Base-by-base conservation (phyloP, 2,888 invertebrate genomes). In the Sinodicranocentrus sp. region DNA sequence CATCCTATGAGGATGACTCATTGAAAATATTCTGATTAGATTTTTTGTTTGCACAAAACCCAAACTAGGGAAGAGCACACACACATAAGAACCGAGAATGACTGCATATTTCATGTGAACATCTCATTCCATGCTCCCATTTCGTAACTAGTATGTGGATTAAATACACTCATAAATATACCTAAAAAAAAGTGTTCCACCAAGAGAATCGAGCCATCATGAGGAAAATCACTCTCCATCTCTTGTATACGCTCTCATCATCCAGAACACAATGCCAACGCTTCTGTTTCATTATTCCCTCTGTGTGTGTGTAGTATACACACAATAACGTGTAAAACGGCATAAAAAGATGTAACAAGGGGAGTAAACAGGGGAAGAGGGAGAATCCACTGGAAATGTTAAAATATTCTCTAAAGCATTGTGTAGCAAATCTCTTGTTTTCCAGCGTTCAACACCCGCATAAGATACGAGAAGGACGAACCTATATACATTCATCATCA, bases 11-110 rank as follows among this genome's bases (percentile, higher is more conserved):
- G n/a, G 76, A 65, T 76, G 67, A 75, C 67, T 76, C 67, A 67
- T 17, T 13, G 52, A 67, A 67, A 67, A 76, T 76, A 54, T 54
- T 54, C 54, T 76, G 76, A 76, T 76, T 76, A 76, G 23, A 67
- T 57, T 75, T 76, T 76, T 65, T 67, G 52, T 76, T 76, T 65
- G 67, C n/a, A 67, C 39, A 52, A 48, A 65, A 17, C n/a, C 26
- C 48, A 39, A 67, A 23, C 63, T 28, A 59, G 52, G 21, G 52
- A 39, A 28, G n/a, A 19, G 3, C 3, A 57, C 43, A 77, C 17
- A 77, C 39, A 25, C 5, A 44, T 5, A 19, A 73, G 1, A 17
- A 71, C 39, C 75, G 8, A 63, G n/a, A n/a, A n/a, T n/a, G n/a
- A n/a, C n/a, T 75, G 28, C 63, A 75, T 63, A 6, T 76, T 76